Base-by-base conservation (phyloP, 92 coral and sea anemone species). In the Muricea muricata region DNA sequence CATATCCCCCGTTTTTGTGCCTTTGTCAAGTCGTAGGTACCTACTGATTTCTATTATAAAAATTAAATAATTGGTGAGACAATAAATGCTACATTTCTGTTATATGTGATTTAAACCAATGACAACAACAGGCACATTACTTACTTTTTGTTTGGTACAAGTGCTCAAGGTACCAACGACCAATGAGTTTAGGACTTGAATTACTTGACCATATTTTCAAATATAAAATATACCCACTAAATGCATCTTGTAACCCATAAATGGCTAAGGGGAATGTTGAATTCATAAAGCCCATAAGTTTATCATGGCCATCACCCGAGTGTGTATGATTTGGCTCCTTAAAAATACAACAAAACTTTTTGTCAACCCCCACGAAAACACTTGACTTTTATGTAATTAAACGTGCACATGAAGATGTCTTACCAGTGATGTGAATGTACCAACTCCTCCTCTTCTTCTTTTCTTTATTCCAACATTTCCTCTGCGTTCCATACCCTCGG, bases 231-330 rank as follows among this genome's bases (percentile, higher is more conserved):
- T 7, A 48, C 18, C 56, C 56, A 48, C 56, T 48, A 21, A 48
- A 48, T 2, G 20, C 89, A 87, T 90, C 88, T 83, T 91, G 94
- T 63, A 91, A 23, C 31, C 94, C 90, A 88, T 91, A 91, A 67
- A 85, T 85, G n/a, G n/a, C n/a, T n/a, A n/a, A n/a, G n/a, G n/a
- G n/a, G n/a, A n/a, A n/a, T n/a, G n/a, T n/a, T n/a, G n/a, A n/a
- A n/a, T n/a, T n/a, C n/a, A n/a, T n/a, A n/a, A n/a, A n/a, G n/a
- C n/a, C n/a, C n/a, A n/a, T n/a, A n/a, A n/a, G n/a, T n/a, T n/a
- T n/a, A n/a, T n/a, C n/a, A n/a, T n/a, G n/a, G n/a, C n/a, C n/a
- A n/a, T n/a, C n/a, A n/a, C n/a, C n/a, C n/a, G n/a, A n/a, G n/a
- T n/a, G n/a, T n/a, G n/a, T n/a, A n/a, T n/a, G n/a, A n/a, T n/a